These are phyloP conservation scores for Zaprionus ghesquierei DNA, from an alignment of 1,140 invertebrate genomes.

Conservation along the genomic window DNA sequence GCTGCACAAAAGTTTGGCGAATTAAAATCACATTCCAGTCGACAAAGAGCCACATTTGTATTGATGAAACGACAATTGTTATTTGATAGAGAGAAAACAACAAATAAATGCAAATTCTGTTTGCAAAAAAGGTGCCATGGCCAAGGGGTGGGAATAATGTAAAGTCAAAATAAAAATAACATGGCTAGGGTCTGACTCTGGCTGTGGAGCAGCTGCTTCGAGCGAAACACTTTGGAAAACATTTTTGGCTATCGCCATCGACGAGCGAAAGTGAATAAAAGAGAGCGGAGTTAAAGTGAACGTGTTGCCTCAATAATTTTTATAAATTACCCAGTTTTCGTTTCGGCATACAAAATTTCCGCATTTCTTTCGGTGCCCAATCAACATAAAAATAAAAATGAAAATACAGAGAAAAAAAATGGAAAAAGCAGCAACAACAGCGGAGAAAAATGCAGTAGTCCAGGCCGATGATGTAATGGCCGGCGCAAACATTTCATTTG, in stretches of 20 bases:
- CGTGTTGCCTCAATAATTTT: constrained; percentile 62
- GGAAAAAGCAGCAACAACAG: neutral
- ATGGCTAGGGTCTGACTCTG: neutral
- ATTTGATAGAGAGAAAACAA: constrained; percentile 43
- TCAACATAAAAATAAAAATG: constrained; percentile 11
- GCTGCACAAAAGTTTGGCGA: neutral
- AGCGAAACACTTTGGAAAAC: constrained; percentile 30
- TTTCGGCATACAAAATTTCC: constrained; percentile 61
- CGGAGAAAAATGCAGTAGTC: constrained; percentile 37
- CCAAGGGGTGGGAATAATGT: neutral
- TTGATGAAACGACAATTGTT: constrained; percentile 72
- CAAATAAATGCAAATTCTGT: constrained; percentile 56
- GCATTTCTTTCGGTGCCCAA: constrained; percentile 32
- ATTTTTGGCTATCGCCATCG: constrained; percentile 23
- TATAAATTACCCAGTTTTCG: constrained; percentile 69
- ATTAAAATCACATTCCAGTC: constrained; percentile 53
- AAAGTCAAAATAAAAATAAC: constrained; percentile 23
- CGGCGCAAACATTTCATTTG: constrained; percentile 72
- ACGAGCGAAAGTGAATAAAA: constrained; percentile 55
- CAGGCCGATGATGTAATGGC: constrained; percentile 63
- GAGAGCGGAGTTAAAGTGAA: neutral
- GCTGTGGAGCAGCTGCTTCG: constrained; percentile 30
- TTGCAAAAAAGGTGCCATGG: constrained; percentile 1
- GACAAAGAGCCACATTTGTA: constrained; percentile 54
- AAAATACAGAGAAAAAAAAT: neutral